These are phyloP conservation scores for Lagopus muta DNA, from an alignment of 2,113 vertebrate species.

Conservation along the genomic window DNA sequence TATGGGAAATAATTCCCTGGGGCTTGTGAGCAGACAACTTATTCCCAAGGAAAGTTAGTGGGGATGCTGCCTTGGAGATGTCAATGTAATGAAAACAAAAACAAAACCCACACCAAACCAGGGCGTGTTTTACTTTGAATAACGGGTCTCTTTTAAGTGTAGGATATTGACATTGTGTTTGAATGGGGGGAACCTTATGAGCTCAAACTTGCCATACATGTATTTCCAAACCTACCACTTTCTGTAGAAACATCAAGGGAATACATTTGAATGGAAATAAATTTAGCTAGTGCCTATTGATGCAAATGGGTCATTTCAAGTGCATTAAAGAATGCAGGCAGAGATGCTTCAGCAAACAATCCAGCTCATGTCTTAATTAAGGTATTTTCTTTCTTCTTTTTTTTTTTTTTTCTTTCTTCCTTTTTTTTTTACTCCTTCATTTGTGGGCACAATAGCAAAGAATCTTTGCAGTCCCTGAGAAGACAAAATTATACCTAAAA, in stretches of 20 bases:
- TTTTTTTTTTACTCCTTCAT: conserved; percentile 25
- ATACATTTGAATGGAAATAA: conserved; percentile 66
- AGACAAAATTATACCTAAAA: conserved; percentile 59
- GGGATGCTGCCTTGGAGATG: conserved; percentile 39
- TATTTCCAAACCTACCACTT: conserved; percentile 62
- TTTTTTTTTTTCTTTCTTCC: not conserved
- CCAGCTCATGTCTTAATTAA: conserved; percentile 69
- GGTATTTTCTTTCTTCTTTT: conserved; percentile 48
- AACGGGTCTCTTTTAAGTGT: conserved; percentile 54
- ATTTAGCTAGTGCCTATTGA: conserved; percentile 54
- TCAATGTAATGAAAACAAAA: conserved; percentile 39
- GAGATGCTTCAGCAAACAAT: conserved; percentile 66
- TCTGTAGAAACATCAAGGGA: conserved; percentile 70
- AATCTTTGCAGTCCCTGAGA: conserved; percentile 13
- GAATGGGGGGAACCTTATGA: conserved; percentile 43
- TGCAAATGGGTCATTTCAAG: conserved; percentile 67
- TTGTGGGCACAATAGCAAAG: conserved; percentile 32
- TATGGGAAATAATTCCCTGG: conserved; percentile 37
- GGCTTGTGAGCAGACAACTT: conserved; percentile 9
- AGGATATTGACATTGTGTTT: conserved; percentile 64
- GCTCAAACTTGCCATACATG: conserved; percentile 50
- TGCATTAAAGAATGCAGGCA: conserved; percentile 49
- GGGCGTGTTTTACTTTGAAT: conserved; percentile 34
- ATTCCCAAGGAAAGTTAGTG: conserved; percentile 57
- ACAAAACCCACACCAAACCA: conserved; percentile 1